These are phyloP conservation scores for Chironex yamaguchii DNA, from an alignment of 30 jellyfish, hydroid and myxozoan genomes.

Conservation along the genomic window DNA sequence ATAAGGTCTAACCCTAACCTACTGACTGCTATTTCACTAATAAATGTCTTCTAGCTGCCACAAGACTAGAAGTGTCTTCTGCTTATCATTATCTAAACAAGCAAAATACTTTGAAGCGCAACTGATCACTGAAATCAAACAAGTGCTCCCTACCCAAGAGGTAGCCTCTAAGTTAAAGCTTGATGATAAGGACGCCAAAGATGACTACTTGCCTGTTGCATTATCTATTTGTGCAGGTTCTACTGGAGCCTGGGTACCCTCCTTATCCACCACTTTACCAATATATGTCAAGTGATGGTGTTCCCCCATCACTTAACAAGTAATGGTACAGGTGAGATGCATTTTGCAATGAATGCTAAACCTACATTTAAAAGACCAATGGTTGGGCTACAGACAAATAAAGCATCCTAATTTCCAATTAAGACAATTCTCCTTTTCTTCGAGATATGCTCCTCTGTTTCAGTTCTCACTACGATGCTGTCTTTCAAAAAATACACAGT, in stretches of 20 bases:
- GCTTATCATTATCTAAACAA: too few relatives aligned
- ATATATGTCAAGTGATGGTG: background rate
- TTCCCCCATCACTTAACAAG: too few relatives aligned
- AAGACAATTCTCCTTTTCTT: background rate
- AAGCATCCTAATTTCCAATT: background rate
- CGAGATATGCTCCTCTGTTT: background rate
- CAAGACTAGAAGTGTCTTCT: background rate
- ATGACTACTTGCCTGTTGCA: background rate
- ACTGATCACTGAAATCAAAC: background rate
- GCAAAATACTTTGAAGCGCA: background rate
- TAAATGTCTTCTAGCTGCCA: background rate
- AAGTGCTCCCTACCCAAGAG: background rate
- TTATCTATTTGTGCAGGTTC: too few relatives aligned
- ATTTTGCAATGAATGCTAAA: background rate
- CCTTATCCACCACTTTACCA: background rate
- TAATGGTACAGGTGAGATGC: too few relatives aligned
- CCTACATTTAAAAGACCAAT: background rate
- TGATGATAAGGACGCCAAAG: background rate
- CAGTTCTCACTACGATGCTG: background rate
- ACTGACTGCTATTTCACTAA: background rate
- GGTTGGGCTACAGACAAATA: background rate
- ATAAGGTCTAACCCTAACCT: background rate
- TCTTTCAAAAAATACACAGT: background rate
- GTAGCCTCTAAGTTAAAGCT: background rate
- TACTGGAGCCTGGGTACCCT: too few relatives aligned